Conservation (phyloP, 2,113 vertebrate genomes). For the Meleagris gallopavo region DNA sequence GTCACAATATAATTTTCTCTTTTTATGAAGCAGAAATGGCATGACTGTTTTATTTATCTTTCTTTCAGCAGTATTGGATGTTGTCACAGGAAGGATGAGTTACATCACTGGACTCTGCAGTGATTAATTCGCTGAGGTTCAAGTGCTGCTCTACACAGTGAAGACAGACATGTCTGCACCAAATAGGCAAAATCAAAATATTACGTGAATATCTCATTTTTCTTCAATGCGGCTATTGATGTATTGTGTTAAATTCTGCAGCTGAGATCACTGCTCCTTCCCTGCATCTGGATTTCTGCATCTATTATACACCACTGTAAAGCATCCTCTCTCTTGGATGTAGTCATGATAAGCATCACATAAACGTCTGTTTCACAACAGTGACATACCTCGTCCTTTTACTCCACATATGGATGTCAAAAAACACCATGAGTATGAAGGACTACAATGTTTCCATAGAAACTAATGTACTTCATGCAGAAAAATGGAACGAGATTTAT, state of each 20-base stretch:
- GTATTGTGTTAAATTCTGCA: not conserved
- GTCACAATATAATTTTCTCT: slow-evolving; percentile 16
- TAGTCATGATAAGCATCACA: not conserved
- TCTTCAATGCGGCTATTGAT: not conserved
- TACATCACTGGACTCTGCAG: slow-evolving; percentile 22
- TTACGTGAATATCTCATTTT: not conserved
- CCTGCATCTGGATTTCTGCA: not conserved
- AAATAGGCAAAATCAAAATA: not conserved
- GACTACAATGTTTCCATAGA: slow-evolving; percentile 66
- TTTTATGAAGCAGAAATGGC: slow-evolving; percentile 33
- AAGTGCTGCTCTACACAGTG: not conserved
- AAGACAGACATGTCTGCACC: not conserved
- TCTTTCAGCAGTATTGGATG: slow-evolving; percentile 15
- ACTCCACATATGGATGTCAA: slow-evolving; percentile 33
- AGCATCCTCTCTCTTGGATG: not conserved
- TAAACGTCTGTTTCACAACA: slow-evolving; percentile 37
- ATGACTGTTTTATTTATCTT: slow-evolving; percentile 43
- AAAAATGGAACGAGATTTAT: slow-evolving; percentile 23
- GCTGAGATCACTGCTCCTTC: slow-evolving; percentile 5
- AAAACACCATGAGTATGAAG: slow-evolving; percentile 36
- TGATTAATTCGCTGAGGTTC: slow-evolving; percentile 38
- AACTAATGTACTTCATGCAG: slow-evolving; percentile 49
- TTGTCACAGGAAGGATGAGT: slow-evolving; percentile 31
- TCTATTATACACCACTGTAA: not conserved
- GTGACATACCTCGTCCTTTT: slow-evolving; percentile 41